Conservation (phyloP, 2,888 invertebrate species). For the Habroteleia sp. region DNA sequence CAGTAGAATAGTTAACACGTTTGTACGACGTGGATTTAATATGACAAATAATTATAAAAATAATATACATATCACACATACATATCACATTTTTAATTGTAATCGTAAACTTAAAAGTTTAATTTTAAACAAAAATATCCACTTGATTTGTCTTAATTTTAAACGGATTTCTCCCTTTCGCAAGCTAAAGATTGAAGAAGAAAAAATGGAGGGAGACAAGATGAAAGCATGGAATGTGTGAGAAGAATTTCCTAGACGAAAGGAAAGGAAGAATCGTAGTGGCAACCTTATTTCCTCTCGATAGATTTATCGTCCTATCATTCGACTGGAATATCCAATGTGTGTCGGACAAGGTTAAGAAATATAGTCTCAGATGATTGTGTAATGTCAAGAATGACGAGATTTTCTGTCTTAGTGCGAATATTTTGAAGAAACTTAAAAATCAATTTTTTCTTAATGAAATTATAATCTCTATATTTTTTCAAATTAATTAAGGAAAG, state of each 20-base stretch:
- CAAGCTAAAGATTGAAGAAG: conserved; percentile 11
- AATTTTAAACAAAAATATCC: too few species aligned
- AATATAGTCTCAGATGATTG: conserved; percentile 44
- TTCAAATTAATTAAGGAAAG: too few species aligned
- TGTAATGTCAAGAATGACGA: conserved; percentile 11
- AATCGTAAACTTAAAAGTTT: too few species aligned
- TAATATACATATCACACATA: too few species aligned
- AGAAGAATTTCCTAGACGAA: conserved; percentile 35
- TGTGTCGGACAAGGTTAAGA: conserved; percentile 31
- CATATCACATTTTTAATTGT: too few species aligned
- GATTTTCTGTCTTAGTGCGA: neutral
- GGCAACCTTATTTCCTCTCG: conserved; percentile 66
- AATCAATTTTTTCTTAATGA: too few species aligned
- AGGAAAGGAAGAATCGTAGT: conserved; percentile 53
- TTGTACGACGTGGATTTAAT: too few species aligned
- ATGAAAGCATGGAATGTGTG: conserved; percentile 41
- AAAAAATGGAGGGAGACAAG: conserved; percentile 24
- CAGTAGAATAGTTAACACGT: too few species aligned
- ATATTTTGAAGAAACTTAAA: too few species aligned
- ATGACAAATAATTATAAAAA: too few species aligned
- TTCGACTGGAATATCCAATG: conserved; percentile 66
- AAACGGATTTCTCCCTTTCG: conserved; percentile 14
- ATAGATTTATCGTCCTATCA: conserved; percentile 66
- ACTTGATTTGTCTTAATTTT: conserved; percentile 17
- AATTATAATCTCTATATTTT: too few species aligned